Base-by-base conservation (phyloP, 2,888 invertebrate species). In the Spodoptera exigua region DNA sequence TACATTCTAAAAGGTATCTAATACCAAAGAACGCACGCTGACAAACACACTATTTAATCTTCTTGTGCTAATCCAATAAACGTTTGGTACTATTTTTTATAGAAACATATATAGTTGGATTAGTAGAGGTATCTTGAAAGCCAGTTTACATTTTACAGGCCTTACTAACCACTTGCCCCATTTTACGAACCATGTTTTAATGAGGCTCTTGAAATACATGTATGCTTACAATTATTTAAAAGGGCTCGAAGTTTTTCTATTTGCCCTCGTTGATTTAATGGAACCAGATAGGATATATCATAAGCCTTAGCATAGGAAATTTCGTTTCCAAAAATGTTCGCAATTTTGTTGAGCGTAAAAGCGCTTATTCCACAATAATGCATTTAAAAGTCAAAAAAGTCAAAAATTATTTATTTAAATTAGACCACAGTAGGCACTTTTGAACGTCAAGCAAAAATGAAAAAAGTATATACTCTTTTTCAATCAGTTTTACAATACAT, bases 31-130 rank as follows among this genome's bases (percentile, higher is more conserved):
- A 60, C 62, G 47, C 56, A 45, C 21, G 53, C 40, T 55, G 53
- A 62, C 64, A 51, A 44, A 39, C 45, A 12, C 12, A 46, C 14
- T 47, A 52, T 64, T 69, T 78, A 76, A 79, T 78, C 71, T 60
- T 60, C 66, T 75, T 76, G 46, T 48, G 44, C 34, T 80, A 70
- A 78, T 80, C 74, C 67, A 70, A 77, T 78, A 65, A 27, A 74
- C 13, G 56, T 62, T 55, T 61, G 46, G 12, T 54, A 37, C 21
- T 39, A 18, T n/a, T 44, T 36, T 12, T 48, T 41, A 59, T 61
- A 21, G 21, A 7, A 21, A 21, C 5, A 52, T 68, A 56, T 49
- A 53, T 49, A 17, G 52, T 52, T 32, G 46, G 14, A 27, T 49
- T 55, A 56, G 34, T 44, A 37, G 21, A 49, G 12, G 37, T 47